These are phyloP conservation scores for Zhuqinia jingwanae DNA, from an alignment of 2,888 invertebrate species.

Conservation along the genomic window DNA sequence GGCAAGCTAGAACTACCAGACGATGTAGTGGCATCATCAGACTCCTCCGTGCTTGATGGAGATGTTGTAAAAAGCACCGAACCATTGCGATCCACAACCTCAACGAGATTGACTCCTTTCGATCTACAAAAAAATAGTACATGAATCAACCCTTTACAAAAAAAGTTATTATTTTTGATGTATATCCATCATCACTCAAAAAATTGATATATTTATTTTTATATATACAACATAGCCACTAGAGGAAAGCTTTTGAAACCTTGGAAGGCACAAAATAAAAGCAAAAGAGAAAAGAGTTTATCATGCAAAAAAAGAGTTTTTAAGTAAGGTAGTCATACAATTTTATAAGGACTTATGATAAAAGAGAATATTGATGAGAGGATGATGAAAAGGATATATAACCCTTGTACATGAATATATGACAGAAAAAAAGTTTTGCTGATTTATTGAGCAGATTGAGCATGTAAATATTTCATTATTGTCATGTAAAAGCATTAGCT, in stretches of 20 bases:
- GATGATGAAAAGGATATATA: slow-evolving; percentile 14
- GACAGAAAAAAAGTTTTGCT: slow-evolving; percentile 12
- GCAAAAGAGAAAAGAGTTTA: neutral
- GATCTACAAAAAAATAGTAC: slow-evolving; percentile 70
- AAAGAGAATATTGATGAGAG: too few relatives aligned
- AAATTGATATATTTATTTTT: too few relatives aligned
- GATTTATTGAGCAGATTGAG: slow-evolving; percentile 47
- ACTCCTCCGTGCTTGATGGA: slow-evolving; percentile 52
- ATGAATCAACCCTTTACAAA: slow-evolving; percentile 10
- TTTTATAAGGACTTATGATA: neutral
- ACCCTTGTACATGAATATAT: slow-evolving; percentile 18
- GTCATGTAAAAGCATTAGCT: slow-evolving; percentile 25
- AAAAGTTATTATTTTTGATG: too few relatives aligned
- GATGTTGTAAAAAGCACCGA: slow-evolving; percentile 77
- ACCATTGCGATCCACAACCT: slow-evolving; percentile 77
- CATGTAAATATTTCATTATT: neutral
- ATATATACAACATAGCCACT: slow-evolving; percentile 1
- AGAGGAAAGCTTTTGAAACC: neutral
- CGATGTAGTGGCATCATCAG: slow-evolving; percentile 69
- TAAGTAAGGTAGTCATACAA: slow-evolving; percentile 4
- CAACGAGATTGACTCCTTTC: slow-evolving; percentile 75
- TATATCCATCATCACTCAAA: too few relatives aligned
- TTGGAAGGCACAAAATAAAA: slow-evolving; percentile 15
- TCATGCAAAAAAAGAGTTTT: slow-evolving; percentile 33
- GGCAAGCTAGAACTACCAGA: slow-evolving; percentile 71